Evolutionary conservation across 2,888 invertebrate genomes (phyloP).

Genomic region (Parelbella ahira): DNA sequence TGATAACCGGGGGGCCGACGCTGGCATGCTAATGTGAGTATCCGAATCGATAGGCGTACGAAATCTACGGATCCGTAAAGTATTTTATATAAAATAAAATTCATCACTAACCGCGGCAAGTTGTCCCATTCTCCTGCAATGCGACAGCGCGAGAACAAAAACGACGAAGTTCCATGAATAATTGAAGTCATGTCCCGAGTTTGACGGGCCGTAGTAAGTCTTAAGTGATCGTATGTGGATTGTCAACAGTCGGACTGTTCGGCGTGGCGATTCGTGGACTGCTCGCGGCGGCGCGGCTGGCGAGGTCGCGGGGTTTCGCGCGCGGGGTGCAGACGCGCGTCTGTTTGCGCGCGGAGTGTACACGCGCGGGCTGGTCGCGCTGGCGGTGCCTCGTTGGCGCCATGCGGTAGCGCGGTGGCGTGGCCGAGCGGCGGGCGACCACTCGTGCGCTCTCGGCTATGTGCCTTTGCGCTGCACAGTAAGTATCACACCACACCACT

Average conservation of each 20-base stretch:
- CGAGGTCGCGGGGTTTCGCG: no score
- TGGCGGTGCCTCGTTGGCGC: conserved; percentile 47
- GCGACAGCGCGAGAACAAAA: conserved; percentile 60
- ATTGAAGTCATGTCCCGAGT: conserved; percentile 32
- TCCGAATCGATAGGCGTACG: conserved; percentile 38
- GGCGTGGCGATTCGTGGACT: conserved; percentile 64
- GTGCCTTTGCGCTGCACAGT: conserved; percentile 79
- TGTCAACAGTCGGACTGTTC: conserved; percentile 75
- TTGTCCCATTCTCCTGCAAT: conserved; percentile 59
- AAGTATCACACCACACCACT: conserved; percentile 43
- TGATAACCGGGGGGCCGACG: conserved; percentile 71
- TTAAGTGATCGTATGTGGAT: conserved; percentile 43
- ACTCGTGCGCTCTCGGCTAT: conserved; percentile 77
- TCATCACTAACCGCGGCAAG: conserved; percentile 28
- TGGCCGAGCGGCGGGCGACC: conserved; percentile 69
- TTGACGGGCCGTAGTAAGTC: conserved; percentile 15
- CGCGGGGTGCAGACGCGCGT: conserved; percentile 39
- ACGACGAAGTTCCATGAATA: conserved; percentile 43
- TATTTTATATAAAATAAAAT: conserved; percentile 30
- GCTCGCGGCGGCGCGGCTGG: conserved; percentile 39
- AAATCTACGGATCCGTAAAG: conserved; percentile 30
- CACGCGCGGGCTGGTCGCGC: conserved; percentile 37
- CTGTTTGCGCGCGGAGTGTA: conserved; percentile 30
- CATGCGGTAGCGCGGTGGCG: conserved; percentile 65
- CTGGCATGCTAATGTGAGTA: conserved; percentile 80